Base-by-base conservation (phyloP, 2,888 invertebrate genomes). In the Clanis bilineata region DNA sequence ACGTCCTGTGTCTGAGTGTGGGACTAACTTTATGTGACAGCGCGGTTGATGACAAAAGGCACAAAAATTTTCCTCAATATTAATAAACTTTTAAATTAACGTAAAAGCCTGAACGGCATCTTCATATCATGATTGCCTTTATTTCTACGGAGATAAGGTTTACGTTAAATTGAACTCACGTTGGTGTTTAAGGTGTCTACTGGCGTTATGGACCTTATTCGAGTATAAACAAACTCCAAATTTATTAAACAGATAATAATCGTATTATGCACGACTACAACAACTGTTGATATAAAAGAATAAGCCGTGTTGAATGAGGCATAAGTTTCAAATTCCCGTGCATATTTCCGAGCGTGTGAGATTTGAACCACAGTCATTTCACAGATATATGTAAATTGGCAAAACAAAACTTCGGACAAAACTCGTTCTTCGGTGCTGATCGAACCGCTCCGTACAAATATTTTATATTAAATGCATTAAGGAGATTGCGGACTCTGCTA, bases 301-400 rank as follows among this genome's bases (percentile, higher is more conserved):
- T 18, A 10, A 32, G 10, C 51, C 4, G 9, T 51, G 32, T 51
- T 18, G 1, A 15, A 3, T 18, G 1, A 18, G 7, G 5, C 7
- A 47, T 28, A 47, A 32, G 51, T 18, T 51, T 9, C 18, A 51
- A 28, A 32, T 18, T 32, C 3, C 15, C 15, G 2, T 32, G 51
- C 32, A 32, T 32, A 10, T 32, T 3, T 51, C 18, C 4, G 9
- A 18, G 32, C 32, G 32, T 51, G 32, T 28, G 51, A 51, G 7
- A 6, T 18, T 51, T 51, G 28, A 51, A 28, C 51, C 18, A n/a
- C 28, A 51, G 51, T 51, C 15, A 51, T 51, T 51, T 51, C 51
- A 51, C 51, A 51, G 51, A 51, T 51, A 51, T 51, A 51, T 51
- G 51, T 51, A 32, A 51, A 51, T 51, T 51, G 51, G 51, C 51